A percentile compares a stretch with the other conserved stretches of the same genome.
These are phyloP conservation scores for Ptychoptera albimana DNA, from an alignment of 2,888 invertebrate genomes.

Conservation along the genomic window DNA sequence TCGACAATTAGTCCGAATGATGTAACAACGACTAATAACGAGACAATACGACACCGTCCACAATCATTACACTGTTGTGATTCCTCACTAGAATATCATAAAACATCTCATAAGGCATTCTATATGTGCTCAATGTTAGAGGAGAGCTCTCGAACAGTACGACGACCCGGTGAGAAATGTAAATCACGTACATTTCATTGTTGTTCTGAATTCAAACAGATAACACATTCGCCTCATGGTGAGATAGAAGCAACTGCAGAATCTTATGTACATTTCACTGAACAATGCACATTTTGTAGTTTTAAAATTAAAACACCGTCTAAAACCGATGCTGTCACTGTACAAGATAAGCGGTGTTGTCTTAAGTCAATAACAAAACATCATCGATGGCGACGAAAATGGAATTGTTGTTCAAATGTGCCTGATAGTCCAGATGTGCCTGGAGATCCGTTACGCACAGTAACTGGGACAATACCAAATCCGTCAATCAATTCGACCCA, in stretches of 20 bases:
- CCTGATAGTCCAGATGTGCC: conserved; percentile 43
- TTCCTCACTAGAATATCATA: conserved; percentile 26
- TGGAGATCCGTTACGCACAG: conserved; percentile 18
- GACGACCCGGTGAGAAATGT: conserved; percentile 7
- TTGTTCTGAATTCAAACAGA: conserved; percentile 23
- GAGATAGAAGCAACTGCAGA: conserved; percentile 16
- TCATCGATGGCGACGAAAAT: conserved; percentile 34
- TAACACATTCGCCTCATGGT: conserved; percentile 14
- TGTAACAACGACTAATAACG: conserved; percentile 5
- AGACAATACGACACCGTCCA: conserved; percentile 18
- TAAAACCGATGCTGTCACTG: conserved; percentile 10
- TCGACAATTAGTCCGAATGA: conserved; percentile 15
- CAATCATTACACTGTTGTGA: conserved; percentile 31
- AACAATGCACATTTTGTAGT: conserved; percentile 29
- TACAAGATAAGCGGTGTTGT: conserved; percentile 18
- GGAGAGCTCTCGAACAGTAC: conserved; percentile 16
- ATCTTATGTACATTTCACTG: conserved; percentile 23
- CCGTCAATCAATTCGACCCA: background rate
- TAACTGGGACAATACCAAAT: conserved; percentile 12
- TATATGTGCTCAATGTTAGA: conserved; percentile 37
- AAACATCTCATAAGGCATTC: conserved; percentile 22
- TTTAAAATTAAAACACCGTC: conserved; percentile 24
- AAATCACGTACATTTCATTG: conserved; percentile 27
- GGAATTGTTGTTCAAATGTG: conserved; percentile 41
- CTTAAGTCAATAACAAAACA: conserved; percentile 28